Evolutionary conservation across 2,113 vertebrate genomes (phyloP).

Genomic region (Nyctibius bracteatus): DNA sequence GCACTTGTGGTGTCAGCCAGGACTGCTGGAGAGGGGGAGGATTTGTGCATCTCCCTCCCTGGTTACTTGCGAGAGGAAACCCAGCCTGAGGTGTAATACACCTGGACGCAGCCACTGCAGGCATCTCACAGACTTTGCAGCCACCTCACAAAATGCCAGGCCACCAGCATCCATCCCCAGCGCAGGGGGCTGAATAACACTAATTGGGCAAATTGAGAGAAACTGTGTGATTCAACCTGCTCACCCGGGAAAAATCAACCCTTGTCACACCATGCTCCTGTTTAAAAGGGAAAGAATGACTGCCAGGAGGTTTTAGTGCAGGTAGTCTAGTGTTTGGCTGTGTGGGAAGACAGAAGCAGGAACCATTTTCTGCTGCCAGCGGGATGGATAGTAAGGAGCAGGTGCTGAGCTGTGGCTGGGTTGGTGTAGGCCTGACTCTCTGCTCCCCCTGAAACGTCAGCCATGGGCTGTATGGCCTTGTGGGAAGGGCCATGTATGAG

Average conservation of each 20-base stretch:
- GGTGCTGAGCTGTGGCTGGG: fast-evolving
- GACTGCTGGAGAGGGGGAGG: not conserved
- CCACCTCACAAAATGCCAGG: fast-evolving
- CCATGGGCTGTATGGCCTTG: fast-evolving
- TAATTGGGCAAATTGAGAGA: not conserved
- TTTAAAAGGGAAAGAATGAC: not conserved
- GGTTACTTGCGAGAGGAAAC: fast-evolving
- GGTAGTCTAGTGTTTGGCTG: fast-evolving
- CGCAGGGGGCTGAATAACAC: fast-evolving
- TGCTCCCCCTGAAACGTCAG: fast-evolving
- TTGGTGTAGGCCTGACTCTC: too few relatives aligned
- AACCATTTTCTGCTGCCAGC: fast-evolving
- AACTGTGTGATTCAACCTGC: not conserved
- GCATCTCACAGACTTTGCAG: not conserved
- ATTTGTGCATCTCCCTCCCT: fast-evolving
- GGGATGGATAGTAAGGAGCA: fast-evolving
- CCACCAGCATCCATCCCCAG: not conserved
- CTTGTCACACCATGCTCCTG: fast-evolving
- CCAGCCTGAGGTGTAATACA: fast-evolving
- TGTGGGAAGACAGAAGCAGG: fast-evolving
- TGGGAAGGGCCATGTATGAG: fast-evolving
- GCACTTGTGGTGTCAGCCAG: fast-evolving
- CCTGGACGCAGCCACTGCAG: fast-evolving
- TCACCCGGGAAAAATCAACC: not conserved
- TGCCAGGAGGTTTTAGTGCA: fast-evolving